Conservation (phyloP, 2,888 invertebrate genomes). For the Diplolepis rosae region DNA sequence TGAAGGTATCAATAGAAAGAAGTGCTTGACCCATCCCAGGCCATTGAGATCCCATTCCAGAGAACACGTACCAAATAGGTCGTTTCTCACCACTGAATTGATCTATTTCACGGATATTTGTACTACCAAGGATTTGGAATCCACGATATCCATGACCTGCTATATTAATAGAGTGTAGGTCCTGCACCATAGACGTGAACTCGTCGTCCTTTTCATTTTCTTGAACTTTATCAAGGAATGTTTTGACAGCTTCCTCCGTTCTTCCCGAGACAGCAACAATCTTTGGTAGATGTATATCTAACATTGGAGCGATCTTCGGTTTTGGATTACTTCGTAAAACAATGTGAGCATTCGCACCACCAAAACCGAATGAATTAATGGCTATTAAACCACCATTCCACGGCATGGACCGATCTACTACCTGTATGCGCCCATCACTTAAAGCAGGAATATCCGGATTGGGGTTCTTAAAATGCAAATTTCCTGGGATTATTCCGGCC, state of each 20-base stretch:
- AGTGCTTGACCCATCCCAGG: constrained; percentile 93
- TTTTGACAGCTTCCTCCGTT: constrained; percentile 85
- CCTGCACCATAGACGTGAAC: constrained; percentile 85
- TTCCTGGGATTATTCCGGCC: constrained; percentile 89
- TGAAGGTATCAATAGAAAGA: constrained; percentile 88
- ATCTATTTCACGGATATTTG: constrained; percentile 75
- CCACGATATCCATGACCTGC: constrained; percentile 88
- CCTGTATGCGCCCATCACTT: constrained; percentile 88
- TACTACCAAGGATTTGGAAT: constrained; percentile 82
- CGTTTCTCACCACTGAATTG: constrained; percentile 78
- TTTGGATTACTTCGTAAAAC: constrained; percentile 87
- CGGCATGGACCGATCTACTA: constrained; percentile 86
- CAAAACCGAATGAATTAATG: constrained; percentile 98
- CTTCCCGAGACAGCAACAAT: constrained; percentile 89
- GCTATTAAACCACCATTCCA: constrained; percentile 95
- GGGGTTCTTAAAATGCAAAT: constrained; percentile 90
- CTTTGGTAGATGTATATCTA: constrained; percentile 77
- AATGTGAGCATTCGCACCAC: constrained; percentile 96
- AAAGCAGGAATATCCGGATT: constrained; percentile 95
- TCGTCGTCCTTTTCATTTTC: constrained; percentile 80
- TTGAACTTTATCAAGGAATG: constrained; percentile 79
- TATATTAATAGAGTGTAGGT: constrained; percentile 82
- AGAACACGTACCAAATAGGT: constrained; percentile 95
- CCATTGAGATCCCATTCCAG: constrained; percentile 99
- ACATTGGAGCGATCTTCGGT: constrained; percentile 77